Percentiles rank a stretch among this genome's conserved stretches.
Conservation (phyloP, 2,797 vertebrate species). For the Cephalopachus bancanus region DNA sequence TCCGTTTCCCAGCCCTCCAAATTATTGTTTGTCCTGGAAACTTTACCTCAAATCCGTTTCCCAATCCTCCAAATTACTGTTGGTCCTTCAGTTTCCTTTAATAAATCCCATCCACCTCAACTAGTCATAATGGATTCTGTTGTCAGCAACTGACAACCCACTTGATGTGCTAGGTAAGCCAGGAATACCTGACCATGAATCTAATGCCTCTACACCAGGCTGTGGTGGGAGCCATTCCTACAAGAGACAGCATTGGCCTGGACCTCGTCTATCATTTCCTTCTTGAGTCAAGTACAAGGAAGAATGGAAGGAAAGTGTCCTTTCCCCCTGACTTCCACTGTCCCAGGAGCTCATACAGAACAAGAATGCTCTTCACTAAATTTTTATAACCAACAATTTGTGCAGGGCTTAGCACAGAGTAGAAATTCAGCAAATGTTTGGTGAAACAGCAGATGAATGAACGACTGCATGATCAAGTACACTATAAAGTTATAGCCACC, state of each 20-base stretch:
- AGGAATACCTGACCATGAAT: neutral
- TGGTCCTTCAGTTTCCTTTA: neutral
- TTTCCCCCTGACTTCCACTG: neutral
- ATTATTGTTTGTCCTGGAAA: neutral
- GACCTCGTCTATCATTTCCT: neutral
- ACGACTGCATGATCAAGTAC: neutral
- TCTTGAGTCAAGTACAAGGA: neutral
- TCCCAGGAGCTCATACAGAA: neutral
- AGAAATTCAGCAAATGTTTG: neutral
- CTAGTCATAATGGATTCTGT: neutral
- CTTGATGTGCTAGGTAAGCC: neutral
- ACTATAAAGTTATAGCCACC: neutral
- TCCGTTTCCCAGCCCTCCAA: neutral
- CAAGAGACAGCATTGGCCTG: neutral
- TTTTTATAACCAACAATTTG: constrained; percentile 20
- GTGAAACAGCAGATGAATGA: neutral
- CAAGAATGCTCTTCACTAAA: neutral
- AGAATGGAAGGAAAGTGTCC: neutral
- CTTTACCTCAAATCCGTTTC: neutral
- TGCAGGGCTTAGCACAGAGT: neutral
- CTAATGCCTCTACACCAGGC: neutral
- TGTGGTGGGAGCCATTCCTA: neutral
- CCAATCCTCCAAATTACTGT: neutral
- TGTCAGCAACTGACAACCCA: neutral
- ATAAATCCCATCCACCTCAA: neutral